Percentiles rank a stretch among this genome's conserved stretches.
Evolutionary conservation across 2,797 vertebrate species (phyloP).

Genomic region (Karalla daura): DNA sequence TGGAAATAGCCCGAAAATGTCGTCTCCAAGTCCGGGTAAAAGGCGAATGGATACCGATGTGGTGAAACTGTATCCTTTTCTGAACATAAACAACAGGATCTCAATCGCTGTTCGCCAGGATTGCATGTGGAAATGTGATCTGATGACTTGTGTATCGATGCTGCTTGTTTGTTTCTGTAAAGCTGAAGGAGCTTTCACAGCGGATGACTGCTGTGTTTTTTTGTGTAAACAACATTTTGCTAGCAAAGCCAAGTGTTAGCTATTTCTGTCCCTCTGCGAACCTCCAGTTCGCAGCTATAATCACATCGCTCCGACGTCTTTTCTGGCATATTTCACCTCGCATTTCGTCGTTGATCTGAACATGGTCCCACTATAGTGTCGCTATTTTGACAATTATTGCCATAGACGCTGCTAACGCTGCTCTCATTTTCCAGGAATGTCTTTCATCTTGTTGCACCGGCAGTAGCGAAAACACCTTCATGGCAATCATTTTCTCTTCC

Average conservation of each 20-base stretch:
- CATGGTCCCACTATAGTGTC: no score
- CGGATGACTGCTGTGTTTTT: conserved; percentile 71
- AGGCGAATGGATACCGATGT: conserved; percentile 98
- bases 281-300: conserved; percentile 56
- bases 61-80: conserved; percentile 97
- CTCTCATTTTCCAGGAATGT: conserved; percentile 40
- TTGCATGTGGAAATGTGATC: conserved; percentile 25
- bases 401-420: conserved; percentile 54
- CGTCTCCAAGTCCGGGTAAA: conserved; percentile 97
- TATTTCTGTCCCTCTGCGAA: conserved; percentile 75
- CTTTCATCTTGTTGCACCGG: conserved; percentile 57
- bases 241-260: conserved; percentile 79
- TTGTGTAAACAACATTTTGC: conserved; percentile 81
- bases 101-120: conserved; percentile 25
- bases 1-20: conserved; percentile 90
- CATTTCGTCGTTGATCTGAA: no score
- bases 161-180: conserved; percentile 25
- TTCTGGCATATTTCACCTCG: conserved; percentile 31
- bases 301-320: conserved; percentile 35
- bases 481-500: conserved; percentile 32
- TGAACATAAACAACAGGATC: conserved; percentile 60
- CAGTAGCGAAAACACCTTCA: conserved; percentile 21
- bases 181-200: conserved; percentile 55
- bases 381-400: conserved; percentile 32
- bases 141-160: conserved; percentile 16